Evolutionary conservation across 1,140 invertebrate species (phyloP).

Genomic region (Diuraphis noxia): DNA sequence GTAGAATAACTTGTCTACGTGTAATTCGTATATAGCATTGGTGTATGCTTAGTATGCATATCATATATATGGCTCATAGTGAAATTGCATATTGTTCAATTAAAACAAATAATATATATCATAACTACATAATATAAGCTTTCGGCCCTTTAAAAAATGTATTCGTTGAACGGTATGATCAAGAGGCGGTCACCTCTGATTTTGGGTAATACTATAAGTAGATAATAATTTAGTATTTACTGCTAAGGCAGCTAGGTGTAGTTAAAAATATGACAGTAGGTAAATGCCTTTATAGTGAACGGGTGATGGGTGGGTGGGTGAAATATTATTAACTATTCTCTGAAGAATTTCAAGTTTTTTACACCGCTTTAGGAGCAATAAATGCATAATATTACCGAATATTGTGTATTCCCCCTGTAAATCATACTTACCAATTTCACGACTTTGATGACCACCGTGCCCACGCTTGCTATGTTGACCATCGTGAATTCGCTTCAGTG

Average conservation of each 20-base stretch:
- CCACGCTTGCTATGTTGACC: constrained; percentile 76
- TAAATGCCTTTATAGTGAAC: neutral
- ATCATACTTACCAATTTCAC: constrained; percentile 73
- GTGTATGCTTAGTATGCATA: neutral
- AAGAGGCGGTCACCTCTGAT: no score
- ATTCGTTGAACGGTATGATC: neutral
- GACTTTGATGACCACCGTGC: constrained; percentile 75
- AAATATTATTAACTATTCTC: neutral
- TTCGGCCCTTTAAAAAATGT: neutral
- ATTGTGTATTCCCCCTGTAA: neutral
- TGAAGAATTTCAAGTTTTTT: neutral
- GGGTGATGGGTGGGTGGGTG: no score
- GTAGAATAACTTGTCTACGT: neutral
- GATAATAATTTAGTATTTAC: neutral
- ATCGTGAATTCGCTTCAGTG: constrained; percentile 61
- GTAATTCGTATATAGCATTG: neutral
- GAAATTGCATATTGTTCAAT: neutral
- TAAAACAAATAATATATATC: neutral
- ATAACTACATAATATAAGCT: no score
- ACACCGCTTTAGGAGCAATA: neutral
- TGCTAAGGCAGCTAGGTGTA: neutral
- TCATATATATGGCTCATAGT: neutral
- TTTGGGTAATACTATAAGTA: no score
- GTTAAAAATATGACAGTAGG: no score
- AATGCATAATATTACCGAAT: neutral